These are phyloP conservation scores for Amblyjoppa proteus DNA, from an alignment of 2,888 invertebrate species.

Conservation along the genomic window DNA sequence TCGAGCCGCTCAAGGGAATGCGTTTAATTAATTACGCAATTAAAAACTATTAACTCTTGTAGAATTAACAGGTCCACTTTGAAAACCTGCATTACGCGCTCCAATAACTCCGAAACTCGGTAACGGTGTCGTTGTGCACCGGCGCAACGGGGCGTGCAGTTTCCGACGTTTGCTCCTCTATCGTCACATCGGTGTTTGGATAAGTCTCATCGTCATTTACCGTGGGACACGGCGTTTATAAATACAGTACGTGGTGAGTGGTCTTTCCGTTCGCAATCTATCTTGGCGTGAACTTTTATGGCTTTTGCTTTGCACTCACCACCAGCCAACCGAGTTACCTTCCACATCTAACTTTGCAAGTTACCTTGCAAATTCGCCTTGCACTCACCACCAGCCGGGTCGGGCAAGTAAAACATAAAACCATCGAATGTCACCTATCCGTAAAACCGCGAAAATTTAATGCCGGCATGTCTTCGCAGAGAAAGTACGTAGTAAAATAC, in stretches of 20 bases:
- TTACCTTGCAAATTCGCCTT: background rate
- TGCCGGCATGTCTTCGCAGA: background rate
- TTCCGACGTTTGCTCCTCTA: background rate
- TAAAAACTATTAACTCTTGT: too few species aligned
- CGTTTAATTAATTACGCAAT: background rate
- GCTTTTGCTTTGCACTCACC: background rate
- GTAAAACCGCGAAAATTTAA: background rate
- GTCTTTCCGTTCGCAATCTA: background rate
- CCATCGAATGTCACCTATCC: background rate
- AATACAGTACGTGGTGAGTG: background rate
- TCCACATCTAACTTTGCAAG: too few species aligned
- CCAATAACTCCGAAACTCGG: background rate
- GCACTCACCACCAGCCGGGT: background rate
- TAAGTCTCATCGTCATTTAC: background rate
- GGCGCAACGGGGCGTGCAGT: background rate
- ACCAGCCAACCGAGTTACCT: background rate
- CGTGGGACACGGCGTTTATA: too few species aligned
- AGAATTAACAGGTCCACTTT: background rate
- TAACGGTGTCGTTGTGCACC: background rate
- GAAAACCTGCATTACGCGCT: background rate
- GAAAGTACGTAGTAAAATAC: background rate
- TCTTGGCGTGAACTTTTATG: background rate
- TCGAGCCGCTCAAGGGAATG: background rate
- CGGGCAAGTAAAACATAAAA: background rate
- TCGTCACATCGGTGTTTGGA: background rate